Conservation (phyloP, 2,888 invertebrate genomes). For the Phortica okadai region DNA sequence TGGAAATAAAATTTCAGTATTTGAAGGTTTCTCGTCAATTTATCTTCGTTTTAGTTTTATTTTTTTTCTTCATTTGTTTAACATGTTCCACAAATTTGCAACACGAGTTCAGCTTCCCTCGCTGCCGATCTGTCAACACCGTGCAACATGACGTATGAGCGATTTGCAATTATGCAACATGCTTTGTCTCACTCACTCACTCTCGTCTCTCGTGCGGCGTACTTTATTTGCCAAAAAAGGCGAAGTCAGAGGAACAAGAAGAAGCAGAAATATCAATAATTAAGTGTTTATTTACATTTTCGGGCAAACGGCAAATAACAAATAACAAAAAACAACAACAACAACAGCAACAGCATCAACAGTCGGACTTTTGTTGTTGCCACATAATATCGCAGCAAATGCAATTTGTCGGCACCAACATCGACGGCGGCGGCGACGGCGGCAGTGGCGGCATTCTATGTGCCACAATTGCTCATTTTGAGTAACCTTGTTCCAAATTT, state of each 20-base stretch:
- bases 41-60: too few relatives aligned
- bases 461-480: slow-evolving; percentile 69
- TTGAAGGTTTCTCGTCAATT: too few relatives aligned
- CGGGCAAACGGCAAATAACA: slow-evolving; percentile 63
- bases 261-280: slow-evolving; percentile 50
- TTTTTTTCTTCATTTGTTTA: too few relatives aligned
- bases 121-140: background rate
- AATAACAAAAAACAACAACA: slow-evolving; percentile 37
- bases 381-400: slow-evolving; percentile 25
- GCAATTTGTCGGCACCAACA: slow-evolving; percentile 25
- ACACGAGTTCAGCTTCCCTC: background rate
- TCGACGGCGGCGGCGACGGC: background rate
- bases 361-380: slow-evolving; percentile 48
- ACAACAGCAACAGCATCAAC: slow-evolving; percentile 38
- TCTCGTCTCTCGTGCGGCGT: slow-evolving; percentile 37
- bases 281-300: slow-evolving; percentile 71
- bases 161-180: slow-evolving; percentile 31
- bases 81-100: background rate
- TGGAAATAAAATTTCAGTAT: too few relatives aligned
- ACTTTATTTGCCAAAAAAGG: slow-evolving; percentile 62
- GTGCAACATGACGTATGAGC: slow-evolving; percentile 29
- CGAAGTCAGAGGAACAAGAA: slow-evolving; percentile 58
- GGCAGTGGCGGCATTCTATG: slow-evolving; percentile 28
- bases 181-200: background rate
- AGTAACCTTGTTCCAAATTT: slow-evolving; percentile 70